Evolutionary conservation across 2,888 invertebrate species (phyloP), one percentile per base, ranked within the genome.

Genomic region (Hirtodrosophila alboralis): DNA sequence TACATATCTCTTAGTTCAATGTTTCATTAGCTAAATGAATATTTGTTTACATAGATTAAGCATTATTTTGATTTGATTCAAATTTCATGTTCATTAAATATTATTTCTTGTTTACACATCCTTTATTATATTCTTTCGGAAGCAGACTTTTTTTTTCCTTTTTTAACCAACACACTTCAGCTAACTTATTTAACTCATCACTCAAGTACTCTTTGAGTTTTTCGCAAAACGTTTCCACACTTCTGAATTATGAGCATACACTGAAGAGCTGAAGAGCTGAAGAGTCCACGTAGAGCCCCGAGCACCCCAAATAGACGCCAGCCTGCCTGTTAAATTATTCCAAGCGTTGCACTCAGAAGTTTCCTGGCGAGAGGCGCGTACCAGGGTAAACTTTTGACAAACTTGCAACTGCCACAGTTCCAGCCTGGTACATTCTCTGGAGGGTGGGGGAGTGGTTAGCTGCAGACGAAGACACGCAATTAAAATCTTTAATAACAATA

Each of bases 121-220:
- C 44, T 30, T 8, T 27, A 18, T 23, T 16, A n/a, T n/a, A n/a
- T n/a, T n/a, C n/a, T n/a, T 41, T 34, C 33, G 5, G n/a, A n/a
- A n/a, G n/a, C n/a, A n/a, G n/a, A n/a, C n/a, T n/a, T n/a, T n/a
- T 47, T 30, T 13, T 28, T 37, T 37, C 28, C 36, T 21, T 1
- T 48, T 48, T 27, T 28, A 23, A 6, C 27, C 36, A 31, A 34
- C 45, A 33, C 45, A 43, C 36, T 57, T 53, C 40, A 34, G 21
- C 40, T 28, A 51, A 52, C 63, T 78, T 75, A 65, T 72, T 41
- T 72, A 79, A 66, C 73, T 76, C 73, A 75, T 76, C 75, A 69
- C 59, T 79, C 75, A 72, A 77, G 79, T 69, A 62, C 66, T 68
- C 72, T 68, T 72, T 45, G 68, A 71, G 75, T 76, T 61, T 54